A percentile compares a stretch with the other conserved stretches of the same genome.
phyloP scores from a whole-genome alignment of 2,888 invertebrate species.

The Lepidochrysops patricia region DNA sequence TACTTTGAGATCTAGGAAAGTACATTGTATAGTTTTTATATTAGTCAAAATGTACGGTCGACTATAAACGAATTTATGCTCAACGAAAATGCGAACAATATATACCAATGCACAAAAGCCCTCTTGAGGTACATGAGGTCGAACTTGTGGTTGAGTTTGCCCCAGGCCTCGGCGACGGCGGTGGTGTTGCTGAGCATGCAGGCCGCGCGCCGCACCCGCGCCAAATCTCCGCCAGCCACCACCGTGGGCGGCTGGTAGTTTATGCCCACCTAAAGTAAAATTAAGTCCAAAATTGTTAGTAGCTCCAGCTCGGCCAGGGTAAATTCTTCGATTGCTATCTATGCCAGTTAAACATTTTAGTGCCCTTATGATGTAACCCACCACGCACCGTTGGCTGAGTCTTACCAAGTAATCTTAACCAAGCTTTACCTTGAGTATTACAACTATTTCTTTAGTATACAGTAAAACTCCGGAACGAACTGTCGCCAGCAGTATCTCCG shows the following conservation, averaged over 20 bases:
- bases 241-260: constrained; percentile 89
- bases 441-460: too few relatives aligned
- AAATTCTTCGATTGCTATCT: too few relatives aligned
- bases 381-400: too few relatives aligned
- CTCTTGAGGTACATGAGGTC: constrained; percentile 95
- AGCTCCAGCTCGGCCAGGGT: too few relatives aligned
- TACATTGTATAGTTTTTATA: neutral
- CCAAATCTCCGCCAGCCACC: constrained; percentile 84
- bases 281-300: neutral
- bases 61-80: too few relatives aligned
- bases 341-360: neutral
- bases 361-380: too few relatives aligned
- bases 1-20: too few relatives aligned
- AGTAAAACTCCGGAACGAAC: too few relatives aligned
- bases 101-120: constrained; percentile 96
- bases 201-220: constrained; percentile 88
- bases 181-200: constrained; percentile 95
- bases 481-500: too few relatives aligned
- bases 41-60: neutral
- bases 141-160: constrained; percentile 92
- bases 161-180: constrained; percentile 92
- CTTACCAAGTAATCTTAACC: too few relatives aligned
- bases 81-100: too few relatives aligned
- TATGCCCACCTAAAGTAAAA: constrained; percentile 74
- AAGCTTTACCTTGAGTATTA: too few relatives aligned